Evolutionary conservation across 2,113 vertebrate genomes (phyloP).

Genomic region (Motacilla alba): DNA sequence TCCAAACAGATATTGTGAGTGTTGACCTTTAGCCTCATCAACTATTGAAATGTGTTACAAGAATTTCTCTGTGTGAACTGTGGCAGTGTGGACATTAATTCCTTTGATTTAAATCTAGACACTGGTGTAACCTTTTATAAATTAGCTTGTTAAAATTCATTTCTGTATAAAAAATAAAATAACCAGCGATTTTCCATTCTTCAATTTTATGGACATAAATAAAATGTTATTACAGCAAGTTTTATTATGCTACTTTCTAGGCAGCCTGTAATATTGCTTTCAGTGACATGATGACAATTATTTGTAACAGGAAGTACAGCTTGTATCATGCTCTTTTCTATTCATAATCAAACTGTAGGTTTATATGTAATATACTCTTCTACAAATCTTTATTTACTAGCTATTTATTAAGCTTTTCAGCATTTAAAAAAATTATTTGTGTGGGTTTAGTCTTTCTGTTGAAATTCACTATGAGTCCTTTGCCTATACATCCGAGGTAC

Average conservation of each 20-base stretch:
- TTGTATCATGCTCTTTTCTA: background rate
- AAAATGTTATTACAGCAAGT: slow-evolving; percentile 9
- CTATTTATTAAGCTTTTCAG: background rate
- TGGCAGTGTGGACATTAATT: background rate
- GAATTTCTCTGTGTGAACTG: background rate
- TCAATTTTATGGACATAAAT: slow-evolving; percentile 48
- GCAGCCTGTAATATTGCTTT: background rate
- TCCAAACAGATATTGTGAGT: background rate
- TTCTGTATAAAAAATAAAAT: slow-evolving; percentile 21
- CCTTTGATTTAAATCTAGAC: slow-evolving; percentile 32
- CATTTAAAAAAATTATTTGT: background rate
- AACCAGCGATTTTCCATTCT: slow-evolving; percentile 4
- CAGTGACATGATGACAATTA: background rate
- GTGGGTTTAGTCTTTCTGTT: background rate
- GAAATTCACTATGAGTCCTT: background rate
- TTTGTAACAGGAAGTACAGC: background rate
- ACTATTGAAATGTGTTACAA: background rate
- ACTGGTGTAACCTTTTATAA: slow-evolving; percentile 35
- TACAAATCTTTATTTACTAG: background rate
- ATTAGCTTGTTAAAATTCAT: slow-evolving; percentile 52
- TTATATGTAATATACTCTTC: background rate
- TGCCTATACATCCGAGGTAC: background rate
- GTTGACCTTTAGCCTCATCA: slow-evolving; percentile 42
- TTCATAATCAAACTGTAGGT: background rate
- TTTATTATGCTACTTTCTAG: slow-evolving; percentile 12